These are phyloP conservation scores for Anolis carolinensis DNA, from an alignment of 2,113 vertebrate species.

Conservation along the genomic window DNA sequence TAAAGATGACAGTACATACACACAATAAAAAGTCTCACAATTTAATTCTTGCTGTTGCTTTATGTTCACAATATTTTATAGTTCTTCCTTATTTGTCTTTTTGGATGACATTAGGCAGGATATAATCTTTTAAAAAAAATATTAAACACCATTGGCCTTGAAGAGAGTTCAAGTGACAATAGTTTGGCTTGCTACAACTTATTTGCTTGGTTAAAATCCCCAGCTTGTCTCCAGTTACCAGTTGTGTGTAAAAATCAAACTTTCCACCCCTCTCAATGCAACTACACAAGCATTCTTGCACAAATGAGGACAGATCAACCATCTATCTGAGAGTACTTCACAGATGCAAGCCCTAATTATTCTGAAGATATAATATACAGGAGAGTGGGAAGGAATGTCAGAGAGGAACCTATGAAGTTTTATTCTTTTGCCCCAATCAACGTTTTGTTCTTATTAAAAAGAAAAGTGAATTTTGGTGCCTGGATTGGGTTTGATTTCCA, in stretches of 20 bases:
- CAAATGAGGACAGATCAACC: constrained; percentile 9
- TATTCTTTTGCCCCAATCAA: not conserved
- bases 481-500: constrained; percentile 11
- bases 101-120: too few relatives aligned
- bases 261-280: not conserved
- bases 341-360: not conserved
- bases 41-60: too few relatives aligned
- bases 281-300: not conserved
- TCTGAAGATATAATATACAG: not conserved
- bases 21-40: too few relatives aligned
- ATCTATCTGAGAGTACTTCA: not conserved
- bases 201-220: not conserved
- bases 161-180: too few relatives aligned
- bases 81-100: too few relatives aligned
- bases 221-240: not conserved
- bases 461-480: constrained; percentile 15
- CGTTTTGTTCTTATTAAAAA: constrained; percentile 29
- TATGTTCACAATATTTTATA: too few relatives aligned
- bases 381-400: not conserved
- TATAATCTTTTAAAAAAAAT: too few relatives aligned
- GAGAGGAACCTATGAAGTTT: not conserved
- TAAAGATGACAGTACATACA: too few relatives aligned
- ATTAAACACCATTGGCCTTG: too few relatives aligned
- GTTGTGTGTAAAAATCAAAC: not conserved
- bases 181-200: not conserved